Conservation (phyloP, 1,140 invertebrate genomes). For the Camponotus vicinus region DNA sequence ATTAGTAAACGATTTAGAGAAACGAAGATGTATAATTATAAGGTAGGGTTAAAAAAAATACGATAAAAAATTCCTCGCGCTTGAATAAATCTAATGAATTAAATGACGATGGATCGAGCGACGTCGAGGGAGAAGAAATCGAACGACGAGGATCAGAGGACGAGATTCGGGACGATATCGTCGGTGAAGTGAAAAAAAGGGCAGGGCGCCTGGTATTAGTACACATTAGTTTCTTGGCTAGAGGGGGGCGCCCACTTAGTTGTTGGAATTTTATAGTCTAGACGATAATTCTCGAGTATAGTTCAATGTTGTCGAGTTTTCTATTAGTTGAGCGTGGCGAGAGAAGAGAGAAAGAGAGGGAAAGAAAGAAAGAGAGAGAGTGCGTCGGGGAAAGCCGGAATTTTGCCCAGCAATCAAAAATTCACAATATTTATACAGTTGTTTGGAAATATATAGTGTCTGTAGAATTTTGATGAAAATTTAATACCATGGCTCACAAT, state of each 20-base stretch:
- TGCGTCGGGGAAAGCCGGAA: constrained; percentile 51
- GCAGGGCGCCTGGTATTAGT: constrained; percentile 86
- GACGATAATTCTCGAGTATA: constrained; percentile 82
- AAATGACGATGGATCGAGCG: background rate
- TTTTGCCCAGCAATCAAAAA: constrained; percentile 46
- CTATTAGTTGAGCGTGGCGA: constrained; percentile 72
- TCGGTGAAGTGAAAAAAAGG: constrained; percentile 77
- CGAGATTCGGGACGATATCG: constrained; percentile 64
- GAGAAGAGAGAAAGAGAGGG: constrained; percentile 37
- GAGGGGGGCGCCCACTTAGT: constrained; percentile 83
- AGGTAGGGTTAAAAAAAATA: constrained; percentile 38
- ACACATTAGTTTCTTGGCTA: constrained; percentile 83
- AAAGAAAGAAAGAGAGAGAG: background rate
- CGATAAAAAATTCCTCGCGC: constrained; percentile 27
- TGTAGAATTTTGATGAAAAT: constrained; percentile 30
- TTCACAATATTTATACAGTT: constrained; percentile 16
- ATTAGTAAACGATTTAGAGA: constrained; percentile 29
- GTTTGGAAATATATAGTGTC: constrained; percentile 23
- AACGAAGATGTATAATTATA: background rate
- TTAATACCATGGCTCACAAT: background rate
- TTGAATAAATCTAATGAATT: constrained; percentile 11
- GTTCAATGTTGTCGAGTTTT: constrained; percentile 84
- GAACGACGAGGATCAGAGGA: constrained; percentile 11
- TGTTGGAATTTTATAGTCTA: constrained; percentile 86
- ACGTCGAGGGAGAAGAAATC: constrained; percentile 25